These are phyloP conservation scores for Nerophis ophidion DNA, from an alignment of 2,113 vertebrate genomes.

Conservation along the genomic window DNA sequence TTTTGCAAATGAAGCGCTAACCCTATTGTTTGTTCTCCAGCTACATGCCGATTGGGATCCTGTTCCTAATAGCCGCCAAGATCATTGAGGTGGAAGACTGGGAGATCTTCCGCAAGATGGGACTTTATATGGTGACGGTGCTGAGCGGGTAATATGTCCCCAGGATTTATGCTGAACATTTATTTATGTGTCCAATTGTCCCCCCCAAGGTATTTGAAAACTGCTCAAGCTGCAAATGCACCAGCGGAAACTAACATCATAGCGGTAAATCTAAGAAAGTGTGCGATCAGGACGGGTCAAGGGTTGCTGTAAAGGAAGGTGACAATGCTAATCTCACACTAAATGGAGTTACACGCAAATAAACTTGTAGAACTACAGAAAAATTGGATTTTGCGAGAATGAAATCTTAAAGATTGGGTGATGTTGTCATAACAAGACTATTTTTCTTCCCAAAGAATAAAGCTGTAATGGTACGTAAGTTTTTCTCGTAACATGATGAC, in stretches of 20 bases:
- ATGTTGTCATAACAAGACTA: too few species aligned
- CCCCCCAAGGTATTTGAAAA: conserved; percentile 64
- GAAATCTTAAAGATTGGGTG: too few species aligned
- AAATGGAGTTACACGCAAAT: too few species aligned
- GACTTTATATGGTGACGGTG: conserved; percentile 96
- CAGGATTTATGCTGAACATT: conserved; percentile 58
- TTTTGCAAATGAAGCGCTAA: too few species aligned
- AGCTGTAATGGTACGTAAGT: too few species aligned
- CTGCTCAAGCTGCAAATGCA: conserved; percentile 64
- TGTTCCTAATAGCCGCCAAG: conserved; percentile 96
- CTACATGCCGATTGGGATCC: conserved; percentile 93
- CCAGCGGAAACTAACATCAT: conserved; percentile 53
- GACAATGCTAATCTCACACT: too few species aligned
- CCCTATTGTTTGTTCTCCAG: conserved; percentile 59
- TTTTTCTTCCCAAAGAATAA: too few species aligned
- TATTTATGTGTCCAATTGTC: conserved; percentile 25
- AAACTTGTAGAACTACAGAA: too few species aligned
- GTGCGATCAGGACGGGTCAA: neutral
- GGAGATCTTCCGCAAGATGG: conserved; percentile 96
- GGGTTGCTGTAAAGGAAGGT: too few species aligned
- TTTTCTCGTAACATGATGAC: too few species aligned
- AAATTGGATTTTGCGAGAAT: too few species aligned
- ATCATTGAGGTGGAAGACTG: conserved; percentile 97
- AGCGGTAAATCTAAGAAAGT: conserved; percentile 54
- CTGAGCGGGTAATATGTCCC: conserved; percentile 83